phyloP scores from a whole-genome alignment of 2,113 vertebrate genomes.

The Dasyurus viverrinus region DNA sequence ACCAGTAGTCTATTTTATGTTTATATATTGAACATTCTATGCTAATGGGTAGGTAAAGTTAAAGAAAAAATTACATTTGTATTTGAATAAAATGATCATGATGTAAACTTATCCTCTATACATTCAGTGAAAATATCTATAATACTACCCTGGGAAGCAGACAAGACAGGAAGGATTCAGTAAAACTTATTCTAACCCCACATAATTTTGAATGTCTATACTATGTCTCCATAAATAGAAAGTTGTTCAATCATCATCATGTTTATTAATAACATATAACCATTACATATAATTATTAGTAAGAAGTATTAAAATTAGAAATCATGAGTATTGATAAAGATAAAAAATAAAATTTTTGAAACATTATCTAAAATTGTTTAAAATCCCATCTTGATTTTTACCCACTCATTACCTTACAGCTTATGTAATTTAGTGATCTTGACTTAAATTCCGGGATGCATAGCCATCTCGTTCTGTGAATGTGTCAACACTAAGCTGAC shows the following conservation, averaged over 20 bases:
- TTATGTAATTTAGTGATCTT: constrained; percentile 75
- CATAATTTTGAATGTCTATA: neutral
- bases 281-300: neutral
- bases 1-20: neutral
- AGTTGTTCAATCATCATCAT: neutral
- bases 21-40: neutral
- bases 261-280: neutral
- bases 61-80: neutral
- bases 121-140: neutral
- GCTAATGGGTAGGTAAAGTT: neutral
- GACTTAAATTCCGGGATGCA: constrained; percentile 74
- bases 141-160: neutral
- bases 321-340: neutral
- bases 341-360: neutral
- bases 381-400: no score
- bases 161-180: neutral
- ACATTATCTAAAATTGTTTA: no score
- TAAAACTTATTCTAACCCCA: no score
- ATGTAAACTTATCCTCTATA: neutral
- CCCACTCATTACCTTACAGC: no score
- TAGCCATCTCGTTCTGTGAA: constrained; percentile 95
- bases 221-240: neutral
- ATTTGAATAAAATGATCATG: neutral
- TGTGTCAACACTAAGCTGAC: constrained; percentile 87
- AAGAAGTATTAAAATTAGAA: neutral